Percentiles rank a stretch among this genome's conserved stretches.
Evolutionary conservation across 2,888 invertebrate species (phyloP).

Genomic region (Thecophora atra): DNA sequence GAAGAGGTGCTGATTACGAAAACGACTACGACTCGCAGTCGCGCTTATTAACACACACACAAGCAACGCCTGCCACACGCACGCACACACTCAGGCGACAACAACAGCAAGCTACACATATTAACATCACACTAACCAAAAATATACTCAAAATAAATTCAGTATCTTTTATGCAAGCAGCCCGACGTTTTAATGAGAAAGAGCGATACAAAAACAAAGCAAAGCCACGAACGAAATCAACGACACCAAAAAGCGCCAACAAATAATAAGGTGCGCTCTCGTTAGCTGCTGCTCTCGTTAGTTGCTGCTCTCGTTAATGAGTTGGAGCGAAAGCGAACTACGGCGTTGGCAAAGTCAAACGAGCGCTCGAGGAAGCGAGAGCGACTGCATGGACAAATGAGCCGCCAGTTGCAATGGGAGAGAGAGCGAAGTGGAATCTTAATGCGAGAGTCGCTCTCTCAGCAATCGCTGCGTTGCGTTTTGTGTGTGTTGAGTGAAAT

Average conservation of each 20-base stretch:
- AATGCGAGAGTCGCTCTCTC: too few relatives aligned
- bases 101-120: neutral
- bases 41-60: constrained; percentile 35
- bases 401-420: too few relatives aligned
- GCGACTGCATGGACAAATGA: constrained; percentile 14
- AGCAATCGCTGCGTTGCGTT: neutral
- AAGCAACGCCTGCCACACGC: constrained; percentile 5
- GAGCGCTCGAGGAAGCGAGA: neutral
- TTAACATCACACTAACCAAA: constrained; percentile 10
- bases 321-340: constrained; percentile 28
- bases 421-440: constrained; percentile 16
- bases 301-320: constrained; percentile 12
- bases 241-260: neutral
- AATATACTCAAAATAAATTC: constrained; percentile 22
- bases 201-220: constrained; percentile 12
- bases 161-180: constrained; percentile 12
- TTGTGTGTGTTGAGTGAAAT: neutral
- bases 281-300: constrained; percentile 8
- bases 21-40: constrained; percentile 25
- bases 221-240: neutral
- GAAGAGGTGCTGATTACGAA: constrained; percentile 33
- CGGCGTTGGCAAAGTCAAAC: neutral
- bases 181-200: constrained; percentile 26
- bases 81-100: neutral
- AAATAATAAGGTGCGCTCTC: neutral